Percentiles rank a stretch among this genome's conserved stretches.
These are phyloP conservation scores for Xiphorhynchus elegans DNA, from an alignment of 2,113 vertebrate species.

Conservation along the genomic window DNA sequence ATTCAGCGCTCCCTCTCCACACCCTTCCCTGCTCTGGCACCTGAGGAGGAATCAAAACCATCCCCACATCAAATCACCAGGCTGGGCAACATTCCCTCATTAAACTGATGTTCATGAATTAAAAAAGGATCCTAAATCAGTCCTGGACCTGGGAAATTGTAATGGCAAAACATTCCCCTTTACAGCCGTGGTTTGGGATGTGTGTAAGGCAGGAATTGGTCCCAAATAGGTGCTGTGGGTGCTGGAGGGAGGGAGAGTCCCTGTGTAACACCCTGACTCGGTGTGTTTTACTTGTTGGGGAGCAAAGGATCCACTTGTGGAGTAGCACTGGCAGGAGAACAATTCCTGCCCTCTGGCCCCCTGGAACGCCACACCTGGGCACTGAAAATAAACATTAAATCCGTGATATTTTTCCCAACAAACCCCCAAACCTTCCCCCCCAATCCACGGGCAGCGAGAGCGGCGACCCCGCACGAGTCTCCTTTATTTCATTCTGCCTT, in stretches of 20 bases:
- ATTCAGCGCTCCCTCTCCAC: background rate
- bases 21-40: background rate
- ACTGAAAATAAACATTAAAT: background rate
- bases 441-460: background rate
- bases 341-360: fast-evolving
- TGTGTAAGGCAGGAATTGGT: background rate
- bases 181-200: background rate
- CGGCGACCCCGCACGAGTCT: background rate
- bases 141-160: fast-evolving
- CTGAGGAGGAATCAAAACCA: fast-evolving
- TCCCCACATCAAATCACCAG: fast-evolving
- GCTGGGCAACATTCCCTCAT: background rate
- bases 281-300: fast-evolving
- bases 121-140: background rate
- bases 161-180: fast-evolving
- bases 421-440: background rate
- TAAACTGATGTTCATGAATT: fast-evolving
- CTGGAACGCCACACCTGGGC: fast-evolving
- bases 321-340: background rate
- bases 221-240: fast-evolving
- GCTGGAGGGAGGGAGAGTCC: background rate
- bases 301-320: background rate
- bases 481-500: background rate
- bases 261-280: fast-evolving
- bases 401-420: background rate